These are phyloP conservation scores for Equus quagga DNA, from an alignment of 2,113 vertebrate genomes.

Conservation along the genomic window DNA sequence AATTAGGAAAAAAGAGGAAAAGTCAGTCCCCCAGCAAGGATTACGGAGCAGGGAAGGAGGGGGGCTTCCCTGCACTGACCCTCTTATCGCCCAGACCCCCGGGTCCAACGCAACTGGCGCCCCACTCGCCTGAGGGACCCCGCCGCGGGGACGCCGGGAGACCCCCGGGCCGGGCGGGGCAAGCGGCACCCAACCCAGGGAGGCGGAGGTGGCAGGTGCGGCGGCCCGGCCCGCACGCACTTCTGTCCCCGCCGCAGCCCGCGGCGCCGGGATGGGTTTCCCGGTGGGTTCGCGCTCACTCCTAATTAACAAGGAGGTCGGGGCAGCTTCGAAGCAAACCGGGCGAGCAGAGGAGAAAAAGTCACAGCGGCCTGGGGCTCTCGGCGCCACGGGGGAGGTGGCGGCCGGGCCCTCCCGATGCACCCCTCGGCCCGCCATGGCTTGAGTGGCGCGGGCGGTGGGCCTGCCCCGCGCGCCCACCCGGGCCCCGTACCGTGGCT, in stretches of 20 bases:
- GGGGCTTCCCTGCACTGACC: neutral
- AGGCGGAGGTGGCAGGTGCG: neutral
- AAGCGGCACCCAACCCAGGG: neutral
- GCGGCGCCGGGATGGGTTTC: neutral
- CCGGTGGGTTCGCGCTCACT: neutral
- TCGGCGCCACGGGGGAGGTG: neutral
- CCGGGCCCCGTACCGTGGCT: slow-evolving; percentile 86
- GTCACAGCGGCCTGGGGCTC: neutral
- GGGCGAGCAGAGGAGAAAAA: neutral
- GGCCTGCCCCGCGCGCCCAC: neutral
- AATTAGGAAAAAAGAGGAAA: neutral
- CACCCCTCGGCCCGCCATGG: neutral
- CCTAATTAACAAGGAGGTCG: neutral
- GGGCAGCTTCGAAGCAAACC: neutral
- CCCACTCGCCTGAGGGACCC: neutral
- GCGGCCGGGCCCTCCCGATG: neutral
- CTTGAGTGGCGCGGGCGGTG: neutral
- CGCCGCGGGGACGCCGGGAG: too few species aligned
- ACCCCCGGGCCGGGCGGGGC: neutral
- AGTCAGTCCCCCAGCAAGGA: neutral
- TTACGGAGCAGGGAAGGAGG: neutral
- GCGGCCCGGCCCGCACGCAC: neutral
- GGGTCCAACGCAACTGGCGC: neutral
- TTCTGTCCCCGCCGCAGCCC: neutral
- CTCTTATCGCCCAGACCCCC: neutral